Evolutionary conservation across 2,888 invertebrate species (phyloP), one percentile per base, ranked within the genome.

Genomic region (Hedychridium roseum): DNA sequence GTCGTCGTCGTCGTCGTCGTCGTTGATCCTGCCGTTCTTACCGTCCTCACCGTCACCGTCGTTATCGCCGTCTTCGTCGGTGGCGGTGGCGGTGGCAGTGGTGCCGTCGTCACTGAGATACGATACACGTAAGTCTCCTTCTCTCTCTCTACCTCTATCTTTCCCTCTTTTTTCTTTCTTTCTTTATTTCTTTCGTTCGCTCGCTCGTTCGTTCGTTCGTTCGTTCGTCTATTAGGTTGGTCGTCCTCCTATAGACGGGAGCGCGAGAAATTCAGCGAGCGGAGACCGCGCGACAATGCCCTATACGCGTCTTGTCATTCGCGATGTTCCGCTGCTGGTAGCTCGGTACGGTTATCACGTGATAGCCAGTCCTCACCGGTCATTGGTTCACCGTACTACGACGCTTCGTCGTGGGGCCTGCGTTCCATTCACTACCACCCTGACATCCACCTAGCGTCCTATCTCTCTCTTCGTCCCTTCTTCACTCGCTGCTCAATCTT

Each of bases 391-490:
- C 57, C 54, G 64, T 68, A 47, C 54, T 58, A 72, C 68, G 71
- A 73, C 71, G 71, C 61, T 66, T 60, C 59, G 63, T 60, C 66
- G 67, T 62, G 67, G 64, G 66, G 66, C 61, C 68, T 70, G 73
- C 71, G 74, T 75, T 75, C 75, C 75, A 75, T 75, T 74, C 75
- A 75, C 75, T 67, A 74, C 64, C 71, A 74, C 70, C 63, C 56
- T 59, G 62, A 58, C 64, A 56, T 60, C 9, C 9, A 17, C 37
- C 9, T 57, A 66, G 69, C 67, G 69, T 68, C 68, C 62, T 61
- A 53, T 69, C 57, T 57, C 34, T 37, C 15, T 60, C 60, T 54
- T 49, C 5, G 41, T 56, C 35, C 23, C 23, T 32, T n/a, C 39
- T 27, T 17, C 17, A 14, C 16, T 15, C 43, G 2, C 28, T 28